Evolutionary conservation across 1,140 invertebrate species (phyloP).

Genomic region (Nautilus pompilius): DNA sequence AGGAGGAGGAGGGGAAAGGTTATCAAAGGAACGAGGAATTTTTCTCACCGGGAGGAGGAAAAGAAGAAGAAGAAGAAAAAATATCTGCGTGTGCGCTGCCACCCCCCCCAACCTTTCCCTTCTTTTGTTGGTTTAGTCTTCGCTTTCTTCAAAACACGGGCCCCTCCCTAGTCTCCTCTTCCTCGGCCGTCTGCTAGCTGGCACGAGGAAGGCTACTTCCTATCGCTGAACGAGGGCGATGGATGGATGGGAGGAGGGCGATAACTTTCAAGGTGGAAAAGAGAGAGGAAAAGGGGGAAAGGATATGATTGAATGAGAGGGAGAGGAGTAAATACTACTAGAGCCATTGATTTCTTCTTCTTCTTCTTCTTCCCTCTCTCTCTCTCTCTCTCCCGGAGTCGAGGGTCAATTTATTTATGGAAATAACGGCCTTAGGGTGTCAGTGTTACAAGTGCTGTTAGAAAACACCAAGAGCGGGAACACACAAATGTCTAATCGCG

Average conservation of each 20-base stretch:
- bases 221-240: neutral
- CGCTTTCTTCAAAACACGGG: neutral
- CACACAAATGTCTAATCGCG: too few species aligned
- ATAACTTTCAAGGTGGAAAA: neutral
- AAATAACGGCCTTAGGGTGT: too few species aligned
- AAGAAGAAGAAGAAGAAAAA: neutral
- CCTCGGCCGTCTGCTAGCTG: too few species aligned
- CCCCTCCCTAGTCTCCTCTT: neutral
- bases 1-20: neutral
- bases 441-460: too few species aligned
- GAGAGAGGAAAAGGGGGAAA: neutral
- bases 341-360: neutral
- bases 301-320: neutral
- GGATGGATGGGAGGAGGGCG: neutral
- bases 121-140: neutral
- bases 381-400: neutral
- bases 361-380: neutral
- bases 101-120: neutral
- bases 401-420: too few species aligned
- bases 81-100: neutral
- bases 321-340: neutral
- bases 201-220: neutral
- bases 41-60: neutral
- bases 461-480: too few species aligned
- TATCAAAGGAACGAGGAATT: neutral